Evolutionary conservation across 2,113 vertebrate genomes (phyloP), one percentile per base, ranked within the genome.

Genomic region (Loxodonta africana): DNA sequence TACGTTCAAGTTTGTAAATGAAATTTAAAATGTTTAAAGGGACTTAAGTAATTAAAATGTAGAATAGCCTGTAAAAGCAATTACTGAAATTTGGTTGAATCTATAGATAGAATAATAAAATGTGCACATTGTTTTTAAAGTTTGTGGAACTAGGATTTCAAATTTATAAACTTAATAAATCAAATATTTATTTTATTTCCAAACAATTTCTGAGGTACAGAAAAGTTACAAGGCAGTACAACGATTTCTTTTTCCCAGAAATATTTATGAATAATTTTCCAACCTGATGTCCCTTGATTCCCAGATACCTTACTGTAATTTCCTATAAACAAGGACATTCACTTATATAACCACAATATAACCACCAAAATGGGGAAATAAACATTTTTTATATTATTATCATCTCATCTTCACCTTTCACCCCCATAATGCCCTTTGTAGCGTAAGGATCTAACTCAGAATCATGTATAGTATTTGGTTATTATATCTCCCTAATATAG

Each of bases 11-110:
- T 46, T 63, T 48, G 67, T 67, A 30, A 88, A 76, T 94, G 14
- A 92, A 95, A 88, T 88, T 94, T 88, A 20, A 94, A 87, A 88
- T 83, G 14, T 88, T 97, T 93, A 63, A 90, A 92, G 84, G 9
- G 73, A 67, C 73, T 92, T 62, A 76, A 4, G 80, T 88, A 76
- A 4, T 84, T 88, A 76, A 69, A 81, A 28, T 88, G 48, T 11
- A 78, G 18, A 92, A 48, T 11, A 73, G 74, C 26, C 44, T 28
- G 80, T 74, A 78, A 80, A 83, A 91, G 46, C 11, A 2, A 51
- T 25, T 90, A 23, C 28, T 74, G 62, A 94, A 80, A 77, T 73
- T 92, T 96, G 57, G 57, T 51, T 33, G 91, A 91, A 51, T 89
- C 5, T 77, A 74, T 48, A 65, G 17, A 63, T 18, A 62, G 62